Conservation (phyloP, 2,888 invertebrate species). For the Sarcophaga rosellei region DNA sequence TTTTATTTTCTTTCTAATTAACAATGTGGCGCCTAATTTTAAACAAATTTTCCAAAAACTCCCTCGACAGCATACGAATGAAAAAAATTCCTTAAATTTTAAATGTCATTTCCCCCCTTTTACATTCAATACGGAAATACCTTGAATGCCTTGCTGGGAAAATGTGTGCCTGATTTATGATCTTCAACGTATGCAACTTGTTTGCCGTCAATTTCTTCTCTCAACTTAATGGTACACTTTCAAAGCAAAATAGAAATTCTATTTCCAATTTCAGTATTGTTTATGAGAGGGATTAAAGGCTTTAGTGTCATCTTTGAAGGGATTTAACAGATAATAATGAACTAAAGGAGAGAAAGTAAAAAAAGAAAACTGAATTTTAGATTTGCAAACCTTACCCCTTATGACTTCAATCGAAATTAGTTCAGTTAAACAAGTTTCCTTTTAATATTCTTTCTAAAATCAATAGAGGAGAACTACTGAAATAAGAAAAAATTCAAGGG, state of each 20-base stretch:
- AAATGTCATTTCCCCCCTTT: not conserved
- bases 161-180: constrained; percentile 62
- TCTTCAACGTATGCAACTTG: constrained; percentile 53
- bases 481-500: no score
- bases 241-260: not conserved
- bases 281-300: constrained; percentile 77
- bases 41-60: constrained; percentile 28
- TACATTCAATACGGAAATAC: not conserved
- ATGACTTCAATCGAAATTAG: no score
- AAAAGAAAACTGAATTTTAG: not conserved
- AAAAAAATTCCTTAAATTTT: constrained; percentile 44
- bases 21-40: constrained; percentile 49
- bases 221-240: not conserved
- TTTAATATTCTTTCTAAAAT: no score
- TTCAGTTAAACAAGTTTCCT: no score
- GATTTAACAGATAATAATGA: constrained; percentile 72
- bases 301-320: constrained; percentile 68
- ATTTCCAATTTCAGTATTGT: constrained; percentile 64
- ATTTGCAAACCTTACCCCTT: no score
- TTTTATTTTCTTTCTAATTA: not conserved
- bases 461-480: no score
- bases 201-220: constrained; percentile 25
- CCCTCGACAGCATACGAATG: not conserved
- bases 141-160: constrained; percentile 17
- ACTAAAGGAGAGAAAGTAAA: not conserved